These are phyloP conservation scores for Fabriciana adippe DNA, from an alignment of 2,888 invertebrate species.

Conservation along the genomic window DNA sequence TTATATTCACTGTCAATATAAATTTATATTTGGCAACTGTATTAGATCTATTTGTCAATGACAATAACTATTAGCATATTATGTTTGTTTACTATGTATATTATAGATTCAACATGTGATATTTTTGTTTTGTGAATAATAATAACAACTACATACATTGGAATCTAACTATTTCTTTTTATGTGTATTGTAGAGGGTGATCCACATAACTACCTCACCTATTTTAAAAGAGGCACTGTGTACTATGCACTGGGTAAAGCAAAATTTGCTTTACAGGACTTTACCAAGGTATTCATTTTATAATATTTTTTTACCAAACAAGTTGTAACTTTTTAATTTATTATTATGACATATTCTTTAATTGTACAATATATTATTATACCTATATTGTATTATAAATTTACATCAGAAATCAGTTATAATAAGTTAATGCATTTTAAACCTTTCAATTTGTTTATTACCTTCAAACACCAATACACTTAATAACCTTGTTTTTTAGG, in stretches of 20 bases:
- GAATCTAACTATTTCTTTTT: neutral
- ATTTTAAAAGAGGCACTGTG: conserved; percentile 97
- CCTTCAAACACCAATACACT: neutral
- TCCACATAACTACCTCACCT: conserved; percentile 96
- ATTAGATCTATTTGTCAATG: conserved; percentile 2
- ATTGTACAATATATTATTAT: no score
- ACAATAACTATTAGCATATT: conserved; percentile 1
- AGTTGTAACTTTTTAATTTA: no score
- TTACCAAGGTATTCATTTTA: conserved; percentile 84
- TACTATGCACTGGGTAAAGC: conserved; percentile 98
- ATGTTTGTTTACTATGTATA: conserved; percentile 1
- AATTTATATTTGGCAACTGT: conserved; percentile 23
- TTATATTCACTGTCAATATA: conserved; percentile 22
- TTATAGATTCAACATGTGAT: neutral
- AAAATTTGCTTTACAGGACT: conserved; percentile 96
- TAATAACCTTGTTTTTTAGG: conserved; percentile 61
- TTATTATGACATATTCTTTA: no score
- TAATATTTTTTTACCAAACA: neutral
- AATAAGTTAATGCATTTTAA: neutral
- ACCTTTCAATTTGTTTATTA: neutral
- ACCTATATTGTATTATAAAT: no score
- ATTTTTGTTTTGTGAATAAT: neutral
- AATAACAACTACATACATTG: neutral
- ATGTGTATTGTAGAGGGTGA: conserved; percentile 90
- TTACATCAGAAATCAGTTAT: no score